Conservation (phyloP, 2,888 invertebrate species). For the Tipula vernalis region DNA sequence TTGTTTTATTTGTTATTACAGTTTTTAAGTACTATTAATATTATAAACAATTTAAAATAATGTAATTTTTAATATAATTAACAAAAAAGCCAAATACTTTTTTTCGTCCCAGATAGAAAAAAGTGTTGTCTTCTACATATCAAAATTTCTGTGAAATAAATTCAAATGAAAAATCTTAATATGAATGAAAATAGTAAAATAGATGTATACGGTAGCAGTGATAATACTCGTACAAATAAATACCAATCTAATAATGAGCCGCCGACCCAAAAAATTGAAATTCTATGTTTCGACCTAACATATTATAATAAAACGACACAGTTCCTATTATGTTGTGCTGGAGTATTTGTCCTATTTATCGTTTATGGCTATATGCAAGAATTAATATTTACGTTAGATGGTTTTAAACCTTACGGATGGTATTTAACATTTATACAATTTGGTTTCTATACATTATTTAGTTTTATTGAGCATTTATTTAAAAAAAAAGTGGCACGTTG, state of each 20-base stretch:
- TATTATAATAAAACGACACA: slow-evolving; percentile 51
- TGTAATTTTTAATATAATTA: neutral
- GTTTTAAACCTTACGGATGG: slow-evolving; percentile 82
- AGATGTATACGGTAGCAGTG: slow-evolving; percentile 9
- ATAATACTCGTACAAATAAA: slow-evolving; percentile 19
- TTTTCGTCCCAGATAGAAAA: neutral
- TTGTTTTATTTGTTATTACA: neutral
- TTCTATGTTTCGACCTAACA: slow-evolving; percentile 63
- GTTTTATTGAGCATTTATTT: slow-evolving; percentile 52
- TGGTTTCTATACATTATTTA: slow-evolving; percentile 69
- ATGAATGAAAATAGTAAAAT: neutral
- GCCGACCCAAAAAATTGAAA: slow-evolving; percentile 29
- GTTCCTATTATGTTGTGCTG: slow-evolving; percentile 61
- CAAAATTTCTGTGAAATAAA: neutral
- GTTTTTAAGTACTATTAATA: neutral
- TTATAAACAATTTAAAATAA: neutral
- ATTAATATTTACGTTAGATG: slow-evolving; percentile 79
- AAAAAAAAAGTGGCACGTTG: slow-evolving; percentile 49
- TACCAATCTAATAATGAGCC: slow-evolving; percentile 27
- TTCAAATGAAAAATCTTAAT: neutral
- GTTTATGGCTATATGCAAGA: slow-evolving; percentile 89
- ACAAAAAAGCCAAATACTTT: neutral
- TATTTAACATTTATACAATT: slow-evolving; percentile 89
- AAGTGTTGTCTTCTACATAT: neutral
- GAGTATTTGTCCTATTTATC: slow-evolving; percentile 77